Conservation (phyloP, 2,888 invertebrate genomes). For the Thera obeliscata region DNA sequence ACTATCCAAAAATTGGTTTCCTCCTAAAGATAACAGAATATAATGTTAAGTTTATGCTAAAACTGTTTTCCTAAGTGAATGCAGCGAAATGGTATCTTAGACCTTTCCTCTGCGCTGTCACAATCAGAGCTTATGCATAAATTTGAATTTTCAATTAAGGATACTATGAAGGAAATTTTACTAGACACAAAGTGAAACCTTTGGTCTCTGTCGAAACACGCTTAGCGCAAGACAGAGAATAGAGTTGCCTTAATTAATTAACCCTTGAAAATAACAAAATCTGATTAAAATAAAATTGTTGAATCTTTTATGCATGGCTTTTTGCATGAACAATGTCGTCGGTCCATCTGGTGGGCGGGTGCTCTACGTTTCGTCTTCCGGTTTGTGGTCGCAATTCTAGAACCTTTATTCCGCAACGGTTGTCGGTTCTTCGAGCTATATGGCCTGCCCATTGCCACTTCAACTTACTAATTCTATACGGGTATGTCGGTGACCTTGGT, state of each 20-base stretch:
- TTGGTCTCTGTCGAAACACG: constrained; percentile 80
- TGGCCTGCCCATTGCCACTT: too few relatives aligned
- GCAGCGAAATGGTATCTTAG: constrained; percentile 47
- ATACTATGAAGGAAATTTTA: constrained; percentile 83
- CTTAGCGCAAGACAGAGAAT: constrained; percentile 53
- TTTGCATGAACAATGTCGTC: too few relatives aligned
- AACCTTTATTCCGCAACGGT: too few relatives aligned
- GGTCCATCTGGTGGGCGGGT: too few relatives aligned
- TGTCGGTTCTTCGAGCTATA: too few relatives aligned
- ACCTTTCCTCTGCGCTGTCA: constrained; percentile 53
- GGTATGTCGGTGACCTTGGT: too few relatives aligned
- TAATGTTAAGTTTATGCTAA: not conserved
- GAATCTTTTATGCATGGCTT: too few relatives aligned
- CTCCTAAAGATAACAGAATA: not conserved
- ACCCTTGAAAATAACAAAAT: not conserved
- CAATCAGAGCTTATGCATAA: constrained; percentile 85
- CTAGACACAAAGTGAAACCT: constrained; percentile 83
- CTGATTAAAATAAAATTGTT: not conserved
- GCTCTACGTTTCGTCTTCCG: too few relatives aligned
- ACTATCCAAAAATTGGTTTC: not conserved
- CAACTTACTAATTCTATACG: too few relatives aligned
- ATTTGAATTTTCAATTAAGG: constrained; percentile 84
- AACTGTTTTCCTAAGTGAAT: constrained; percentile 11
- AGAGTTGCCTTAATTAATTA: constrained; percentile 41
- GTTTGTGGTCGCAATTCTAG: too few relatives aligned